Conservation (phyloP, 2,797 vertebrate genomes). For the Paratrypauchen microcephalus region DNA sequence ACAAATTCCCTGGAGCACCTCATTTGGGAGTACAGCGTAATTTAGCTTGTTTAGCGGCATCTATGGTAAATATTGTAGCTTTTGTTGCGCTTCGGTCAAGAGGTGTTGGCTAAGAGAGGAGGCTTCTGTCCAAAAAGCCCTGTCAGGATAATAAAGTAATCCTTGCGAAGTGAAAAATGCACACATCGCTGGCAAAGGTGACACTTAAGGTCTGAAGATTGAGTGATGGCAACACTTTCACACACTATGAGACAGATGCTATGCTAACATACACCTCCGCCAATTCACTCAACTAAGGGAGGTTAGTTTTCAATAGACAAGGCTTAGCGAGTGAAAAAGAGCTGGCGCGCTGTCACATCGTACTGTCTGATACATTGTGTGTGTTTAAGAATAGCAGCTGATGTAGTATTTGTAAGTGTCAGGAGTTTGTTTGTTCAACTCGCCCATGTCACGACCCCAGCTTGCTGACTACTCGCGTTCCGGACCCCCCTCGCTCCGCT, state of each 20-base stretch:
- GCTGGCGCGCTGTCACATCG: slow-evolving; percentile 46
- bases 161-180: slow-evolving; percentile 70
- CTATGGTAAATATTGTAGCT: slow-evolving; percentile 30
- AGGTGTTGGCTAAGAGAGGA: slow-evolving; percentile 21
- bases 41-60: slow-evolving; percentile 37
- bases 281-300: slow-evolving; percentile 26
- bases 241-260: slow-evolving; percentile 43
- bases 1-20: slow-evolving; percentile 29
- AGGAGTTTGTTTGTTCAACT: slow-evolving; percentile 78
- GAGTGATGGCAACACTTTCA: slow-evolving; percentile 70
- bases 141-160: slow-evolving; percentile 65
- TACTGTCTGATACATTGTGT: slow-evolving; percentile 54
- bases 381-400: slow-evolving; percentile 79
- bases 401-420: slow-evolving; percentile 78
- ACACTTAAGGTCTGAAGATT: slow-evolving; percentile 75
- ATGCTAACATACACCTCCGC: not conserved
- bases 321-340: slow-evolving; percentile 14
- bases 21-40: slow-evolving; percentile 28
- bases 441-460: slow-evolving; percentile 77
- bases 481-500: slow-evolving; percentile 44
- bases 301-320: not conserved
- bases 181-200: slow-evolving; percentile 68
- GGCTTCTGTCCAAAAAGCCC: slow-evolving; percentile 45
- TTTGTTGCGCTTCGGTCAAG: slow-evolving; percentile 20
- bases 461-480: slow-evolving; percentile 86